These are phyloP conservation scores for Lamellibrachia satsuma DNA, from an alignment of 2,888 invertebrate genomes.

Conservation along the genomic window DNA sequence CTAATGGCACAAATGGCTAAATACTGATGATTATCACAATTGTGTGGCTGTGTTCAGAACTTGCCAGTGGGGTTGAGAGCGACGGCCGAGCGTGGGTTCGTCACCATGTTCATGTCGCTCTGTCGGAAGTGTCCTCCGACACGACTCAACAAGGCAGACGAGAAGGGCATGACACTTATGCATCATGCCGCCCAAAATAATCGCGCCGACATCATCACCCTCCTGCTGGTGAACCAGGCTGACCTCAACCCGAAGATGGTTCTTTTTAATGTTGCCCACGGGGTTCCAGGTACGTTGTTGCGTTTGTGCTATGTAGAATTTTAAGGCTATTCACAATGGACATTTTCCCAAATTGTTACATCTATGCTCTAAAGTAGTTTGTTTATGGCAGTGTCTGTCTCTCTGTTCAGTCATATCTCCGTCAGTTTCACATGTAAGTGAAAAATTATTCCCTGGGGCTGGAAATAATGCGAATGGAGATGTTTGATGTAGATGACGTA, in stretches of 20 bases:
- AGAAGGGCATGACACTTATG: conserved; percentile 60
- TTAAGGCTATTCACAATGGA: too few relatives aligned
- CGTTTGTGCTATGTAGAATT: too few relatives aligned
- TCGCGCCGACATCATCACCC: conserved; percentile 60
- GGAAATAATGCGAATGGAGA: too few relatives aligned
- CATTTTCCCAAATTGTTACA: too few relatives aligned
- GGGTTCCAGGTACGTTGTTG: neutral
- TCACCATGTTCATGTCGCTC: conserved; percentile 60
- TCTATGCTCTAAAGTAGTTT: too few relatives aligned
- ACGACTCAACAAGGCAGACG: conserved; percentile 62
- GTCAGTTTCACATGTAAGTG: too few relatives aligned
- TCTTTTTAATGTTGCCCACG: conserved; percentile 17
- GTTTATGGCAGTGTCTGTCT: too few relatives aligned
- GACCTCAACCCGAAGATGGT: conserved; percentile 42
- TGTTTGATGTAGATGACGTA: too few relatives aligned
- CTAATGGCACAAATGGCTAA: too few relatives aligned
- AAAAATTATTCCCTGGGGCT: too few relatives aligned
- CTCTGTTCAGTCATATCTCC: too few relatives aligned
- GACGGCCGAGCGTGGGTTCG: conserved; percentile 60
- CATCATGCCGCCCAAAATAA: conserved; percentile 65
- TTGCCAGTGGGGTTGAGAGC: conserved; percentile 56
- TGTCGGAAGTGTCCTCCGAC: conserved; percentile 57
- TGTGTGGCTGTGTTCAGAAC: conserved; percentile 40
- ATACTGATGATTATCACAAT: neutral
- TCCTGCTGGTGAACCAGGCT: conserved; percentile 45